Percentiles rank a stretch among this genome's conserved stretches.
phyloP scores from a whole-genome alignment of 2,797 vertebrate species.

The Trachops cirrhosus region DNA sequence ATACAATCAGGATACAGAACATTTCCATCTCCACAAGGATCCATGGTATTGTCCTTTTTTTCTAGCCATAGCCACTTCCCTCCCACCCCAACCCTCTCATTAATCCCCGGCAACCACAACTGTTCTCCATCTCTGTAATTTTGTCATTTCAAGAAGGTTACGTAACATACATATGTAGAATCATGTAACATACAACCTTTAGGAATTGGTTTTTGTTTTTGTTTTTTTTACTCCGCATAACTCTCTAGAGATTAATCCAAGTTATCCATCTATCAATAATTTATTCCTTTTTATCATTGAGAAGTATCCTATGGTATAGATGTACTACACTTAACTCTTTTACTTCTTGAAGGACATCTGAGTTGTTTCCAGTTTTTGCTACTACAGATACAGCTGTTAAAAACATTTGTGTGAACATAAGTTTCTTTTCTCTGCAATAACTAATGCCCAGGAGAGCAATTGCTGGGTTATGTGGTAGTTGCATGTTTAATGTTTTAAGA shows the following conservation, averaged over 20 bases:
- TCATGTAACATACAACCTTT: background rate
- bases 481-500: conserved; percentile 24
- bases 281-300: background rate
- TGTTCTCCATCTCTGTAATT: background rate
- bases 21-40: background rate
- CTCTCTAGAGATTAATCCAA: background rate
- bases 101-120: background rate
- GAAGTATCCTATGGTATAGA: background rate
- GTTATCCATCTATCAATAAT: background rate
- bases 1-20: background rate
- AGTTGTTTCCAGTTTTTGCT: background rate
- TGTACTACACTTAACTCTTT: background rate
- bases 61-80: background rate
- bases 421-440: background rate
- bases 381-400: background rate
- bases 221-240: background rate
- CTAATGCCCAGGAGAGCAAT: background rate
- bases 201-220: background rate
- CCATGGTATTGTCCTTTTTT: background rate
- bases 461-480: background rate
- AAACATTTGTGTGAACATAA: background rate
- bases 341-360: background rate
- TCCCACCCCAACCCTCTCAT: background rate
- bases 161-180: background rate
- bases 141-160: background rate